Evolutionary conservation across 1,140 invertebrate species (phyloP), one percentile per base, ranked within the genome.

Genomic region (Tyrophagus putrescentiae): DNA sequence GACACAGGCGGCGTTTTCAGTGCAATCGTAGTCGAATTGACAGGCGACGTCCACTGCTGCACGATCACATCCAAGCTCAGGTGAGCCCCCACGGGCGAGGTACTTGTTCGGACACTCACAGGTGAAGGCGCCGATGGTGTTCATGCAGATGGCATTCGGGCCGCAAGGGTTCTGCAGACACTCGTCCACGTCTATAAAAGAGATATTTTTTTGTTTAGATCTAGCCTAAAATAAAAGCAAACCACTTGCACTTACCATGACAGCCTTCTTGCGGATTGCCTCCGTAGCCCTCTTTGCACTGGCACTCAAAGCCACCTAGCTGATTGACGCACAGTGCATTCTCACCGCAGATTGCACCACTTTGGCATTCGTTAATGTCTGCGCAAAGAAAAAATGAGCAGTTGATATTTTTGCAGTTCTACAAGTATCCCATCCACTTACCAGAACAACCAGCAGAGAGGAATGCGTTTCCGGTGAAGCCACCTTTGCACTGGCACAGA

Each of bases 91-190:
- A 18, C 61, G 18, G 31, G 62, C 61, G 16, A 63, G 16, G 39
- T 62, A 63, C 36, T 63, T 64, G 21, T 58, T 32, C 2, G 85
- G 82, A 67, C 88, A 93, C 65, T 79, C 84, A 67, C 88, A 93
- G 65, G 88, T 86, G 67, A 82, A 92, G 9, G 57, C 54, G 44
- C 88, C 88, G 4, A 82, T 77, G 0, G 84, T 87, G 67, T 93
- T 92, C 41, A 92, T 83, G 67, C 89, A 93, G 23, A 84, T 80
- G 1, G 88, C 87, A 70, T 87, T 85, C 61, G 79, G 75, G 21
- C 86, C 88, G 70, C 88, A 92, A 3, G 84, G 83, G 67, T 83
- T 67, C 39, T 57, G 18, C 18, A 16, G 21, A 44, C 67, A 68
- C 44, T 68, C 67, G 41, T 68, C 58, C 11, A 68, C 64, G 42